Evolutionary conservation across 2,888 invertebrate species (phyloP), one percentile per base, ranked within the genome.

Genomic region (Drosophila subquinaria): DNA sequence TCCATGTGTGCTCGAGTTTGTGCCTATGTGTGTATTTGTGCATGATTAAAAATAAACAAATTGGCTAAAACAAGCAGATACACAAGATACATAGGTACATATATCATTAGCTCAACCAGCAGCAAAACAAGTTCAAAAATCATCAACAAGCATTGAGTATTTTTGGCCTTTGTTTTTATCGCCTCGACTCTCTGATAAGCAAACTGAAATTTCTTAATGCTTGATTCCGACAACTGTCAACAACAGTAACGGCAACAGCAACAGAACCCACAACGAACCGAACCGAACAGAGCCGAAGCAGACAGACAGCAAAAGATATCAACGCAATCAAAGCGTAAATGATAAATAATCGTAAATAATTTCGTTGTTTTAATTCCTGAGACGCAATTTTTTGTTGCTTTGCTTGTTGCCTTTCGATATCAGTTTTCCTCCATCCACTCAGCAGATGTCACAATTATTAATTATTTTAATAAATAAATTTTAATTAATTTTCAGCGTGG

Each of bases 341-440:
- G 87, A 80, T 86, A 88, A 88, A 84, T 88, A 84, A 86, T 71
- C 86, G 71, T 69, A 83, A 70, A 82, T 88, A 75, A 82, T 76
- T 47, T 82, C 30, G 63, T 59, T 61, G 68, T 53, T 50, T 47
- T 59, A 42, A 59, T 77, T 61, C 15, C 42, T 69, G 71, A 82
- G 80, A 77, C 83, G 83, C 83, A 86, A 77, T 20, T 8, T n/a
- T 45, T 23, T 23, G 45, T 17, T n/a, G 38, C 38, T 38, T n/a
- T 38, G 6, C 38, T n/a, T 38, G 38, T 20, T 43, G 17, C 17
- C 4, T 88, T 73, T 13, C 36, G 23, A 20, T 42, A 52, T 17
- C 42, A 23, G 33, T 33, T n/a, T 4, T 4, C 23, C 35, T 43
- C 27, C 27, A 27, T 27, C 5, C 23, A 35, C 33, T 45, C 47